Evolutionary conservation across 2,797 vertebrate genomes (phyloP).

Genomic region (Melanotaenia trifasciata): DNA sequence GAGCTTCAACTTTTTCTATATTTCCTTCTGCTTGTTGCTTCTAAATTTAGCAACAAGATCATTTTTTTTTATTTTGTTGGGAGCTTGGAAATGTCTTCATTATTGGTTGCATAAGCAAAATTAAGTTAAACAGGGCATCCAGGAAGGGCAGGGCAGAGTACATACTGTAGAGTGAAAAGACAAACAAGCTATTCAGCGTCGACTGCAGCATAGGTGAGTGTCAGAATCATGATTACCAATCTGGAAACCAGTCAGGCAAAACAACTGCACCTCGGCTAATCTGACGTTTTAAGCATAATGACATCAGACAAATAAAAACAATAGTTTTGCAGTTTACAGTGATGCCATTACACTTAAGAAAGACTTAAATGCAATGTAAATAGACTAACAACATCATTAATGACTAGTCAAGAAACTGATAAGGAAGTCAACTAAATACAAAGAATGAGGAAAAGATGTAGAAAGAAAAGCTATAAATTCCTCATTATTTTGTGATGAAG

Average conservation of each 20-base stretch:
- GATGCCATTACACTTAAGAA: not conserved
- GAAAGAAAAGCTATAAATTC: not conserved
- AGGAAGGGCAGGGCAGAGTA: not conserved
- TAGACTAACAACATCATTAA: not conserved
- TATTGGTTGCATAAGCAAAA: not conserved
- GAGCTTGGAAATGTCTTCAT: not conserved
- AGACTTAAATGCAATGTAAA: not conserved
- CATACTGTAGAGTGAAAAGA: not conserved
- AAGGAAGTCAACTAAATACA: not conserved
- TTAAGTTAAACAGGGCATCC: not conserved
- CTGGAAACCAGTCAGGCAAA: slow-evolving; percentile 23
- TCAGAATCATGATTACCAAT: slow-evolving; percentile 16
- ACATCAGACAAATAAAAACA: not conserved
- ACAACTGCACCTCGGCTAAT: not conserved
- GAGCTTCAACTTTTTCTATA: not conserved
- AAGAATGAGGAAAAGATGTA: slow-evolving; percentile 13
- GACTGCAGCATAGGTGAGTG: not conserved
- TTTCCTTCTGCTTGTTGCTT: not conserved
- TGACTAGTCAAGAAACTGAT: not conserved
- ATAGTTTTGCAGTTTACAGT: too few species aligned
- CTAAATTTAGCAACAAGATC: not conserved
- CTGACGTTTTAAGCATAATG: not conserved
- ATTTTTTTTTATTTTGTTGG: not conserved
- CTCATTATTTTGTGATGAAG: not conserved
- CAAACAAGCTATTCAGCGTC: not conserved